Base-by-base conservation (phyloP, 1,140 invertebrate species). In the Aethina tumida region DNA sequence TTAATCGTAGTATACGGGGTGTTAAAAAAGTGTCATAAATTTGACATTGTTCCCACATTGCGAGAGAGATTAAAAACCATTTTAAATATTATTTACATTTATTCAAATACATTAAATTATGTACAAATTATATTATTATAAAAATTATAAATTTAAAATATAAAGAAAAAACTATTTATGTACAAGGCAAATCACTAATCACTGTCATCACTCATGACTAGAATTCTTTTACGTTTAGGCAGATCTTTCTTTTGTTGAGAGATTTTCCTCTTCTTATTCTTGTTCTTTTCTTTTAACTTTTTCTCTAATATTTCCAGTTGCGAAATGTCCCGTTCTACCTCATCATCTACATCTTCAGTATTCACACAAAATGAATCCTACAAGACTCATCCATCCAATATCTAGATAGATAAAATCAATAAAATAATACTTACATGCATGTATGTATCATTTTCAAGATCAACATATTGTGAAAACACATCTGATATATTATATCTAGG, bases 291-390 rank as follows among this genome's bases (percentile, higher is more conserved):
- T 27, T 58, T 37, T 24, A 59, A 40, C 41, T 50, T 29, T 24
- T 38, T 44, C 43, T 59, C 57, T 19, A 55, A 35, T 29, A 56
- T 27, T 26, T 53, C 52, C 39, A 59, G 40, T 30, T 57, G 39
- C 6, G 55, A 51, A 8, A 59, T 20, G 14, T 56, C 43, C 9
- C 37, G 16, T 5, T 37, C 17, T 25, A 29, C 14, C 3, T 32
- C 30, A 10, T 29, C 18, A 8, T 46, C 44, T 13, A 50, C 41
- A 13, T 56, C 55, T 20, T 51, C 29, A 6, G 20, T 35, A 30
- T 42, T 33, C 8, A 58, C 51, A 29, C 49, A 52, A 37, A 61
- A 61, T 2, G 54, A 53, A 53, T 61, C 59, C 53, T 58, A 24
- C 35, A 56, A 49, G 31, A 16, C 15, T 15, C 13, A 31, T 19